Evolutionary conservation across 1,140 invertebrate genomes (phyloP).

Genomic region (Gonioctena quinquepunctata): DNA sequence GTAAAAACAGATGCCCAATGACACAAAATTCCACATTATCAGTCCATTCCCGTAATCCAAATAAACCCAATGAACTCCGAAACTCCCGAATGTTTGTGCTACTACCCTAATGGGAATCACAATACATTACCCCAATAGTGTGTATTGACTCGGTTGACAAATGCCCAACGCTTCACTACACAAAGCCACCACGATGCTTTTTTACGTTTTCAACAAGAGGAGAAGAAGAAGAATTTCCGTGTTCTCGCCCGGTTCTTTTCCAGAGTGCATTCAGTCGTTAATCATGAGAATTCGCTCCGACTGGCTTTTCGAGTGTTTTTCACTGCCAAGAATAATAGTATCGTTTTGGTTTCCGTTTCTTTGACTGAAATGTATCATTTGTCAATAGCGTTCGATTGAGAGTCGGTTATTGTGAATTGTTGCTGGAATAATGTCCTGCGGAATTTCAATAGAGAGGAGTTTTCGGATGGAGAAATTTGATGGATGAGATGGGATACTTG

Average conservation of each 20-base stretch:
- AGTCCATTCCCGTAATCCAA: not conserved
- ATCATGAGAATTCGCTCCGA: constrained; percentile 49
- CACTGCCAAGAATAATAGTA: constrained; percentile 35
- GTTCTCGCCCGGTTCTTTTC: constrained; percentile 47
- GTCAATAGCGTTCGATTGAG: constrained; percentile 2
- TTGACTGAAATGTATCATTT: constrained; percentile 15
- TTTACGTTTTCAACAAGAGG: constrained; percentile 42
- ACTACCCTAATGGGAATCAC: constrained; percentile 47
- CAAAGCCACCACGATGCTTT: constrained; percentile 47
- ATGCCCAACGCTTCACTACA: constrained; percentile 47
- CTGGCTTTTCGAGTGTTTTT: constrained; percentile 38
- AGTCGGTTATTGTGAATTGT: constrained; percentile 7
- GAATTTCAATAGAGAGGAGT: not conserved
- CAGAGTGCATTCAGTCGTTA: constrained; percentile 53
- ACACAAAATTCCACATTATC: too few relatives aligned
- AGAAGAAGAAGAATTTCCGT: constrained; percentile 52
- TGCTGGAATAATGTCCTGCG: not conserved
- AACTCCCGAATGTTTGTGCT: constrained; percentile 26
- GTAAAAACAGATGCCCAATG: too few relatives aligned
- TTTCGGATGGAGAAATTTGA: too few relatives aligned
- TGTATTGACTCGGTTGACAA: constrained; percentile 48
- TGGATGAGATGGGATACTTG: too few relatives aligned
- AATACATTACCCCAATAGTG: constrained; percentile 46
- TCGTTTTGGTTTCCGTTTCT: constrained; percentile 25
- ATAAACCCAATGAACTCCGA: not conserved